These are phyloP conservation scores for Thecocarcelia acutangulata DNA, from an alignment of 2,888 invertebrate genomes.

Conservation along the genomic window DNA sequence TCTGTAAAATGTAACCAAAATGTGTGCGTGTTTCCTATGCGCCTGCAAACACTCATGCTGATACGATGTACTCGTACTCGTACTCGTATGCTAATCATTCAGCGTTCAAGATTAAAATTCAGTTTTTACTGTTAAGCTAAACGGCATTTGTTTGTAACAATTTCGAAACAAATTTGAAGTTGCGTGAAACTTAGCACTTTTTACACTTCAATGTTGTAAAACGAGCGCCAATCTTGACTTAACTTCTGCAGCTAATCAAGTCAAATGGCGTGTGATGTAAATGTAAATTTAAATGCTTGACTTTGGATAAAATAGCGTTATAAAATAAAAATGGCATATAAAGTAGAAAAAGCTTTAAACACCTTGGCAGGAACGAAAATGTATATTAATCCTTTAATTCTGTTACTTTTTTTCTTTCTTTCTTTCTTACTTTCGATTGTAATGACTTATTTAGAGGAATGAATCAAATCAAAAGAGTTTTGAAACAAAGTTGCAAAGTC, in stretches of 20 bases:
- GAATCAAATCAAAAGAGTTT: not conserved
- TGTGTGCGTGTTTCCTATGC: constrained; percentile 54
- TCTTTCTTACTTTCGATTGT: constrained; percentile 3
- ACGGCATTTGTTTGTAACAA: constrained; percentile 70
- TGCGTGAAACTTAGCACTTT: constrained; percentile 70
- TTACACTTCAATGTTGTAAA: constrained; percentile 61
- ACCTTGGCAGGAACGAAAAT: constrained; percentile 49
- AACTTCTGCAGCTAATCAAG: constrained; percentile 58
- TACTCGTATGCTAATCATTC: constrained; percentile 60
- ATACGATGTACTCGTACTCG: not conserved
- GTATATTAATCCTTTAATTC: constrained; percentile 43
- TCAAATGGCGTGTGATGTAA: constrained; percentile 68
- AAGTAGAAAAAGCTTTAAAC: constrained; percentile 41
- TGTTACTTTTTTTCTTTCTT: not conserved
- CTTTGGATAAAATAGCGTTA: constrained; percentile 19
- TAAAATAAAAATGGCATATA: constrained; percentile 27
- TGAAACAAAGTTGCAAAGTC: not conserved
- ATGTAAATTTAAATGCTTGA: constrained; percentile 69
- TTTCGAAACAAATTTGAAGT: constrained; percentile 67
- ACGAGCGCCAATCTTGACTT: constrained; percentile 43
- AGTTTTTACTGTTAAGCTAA: constrained; percentile 68
- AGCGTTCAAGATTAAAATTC: constrained; percentile 63
- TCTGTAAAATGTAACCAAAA: not conserved
- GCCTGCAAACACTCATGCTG: constrained; percentile 9
- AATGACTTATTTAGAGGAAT: constrained; percentile 58